Percentiles rank a stretch among this genome's conserved stretches.
phyloP scores from a whole-genome alignment of 2,888 invertebrate genomes.

The Spialia ferax region DNA sequence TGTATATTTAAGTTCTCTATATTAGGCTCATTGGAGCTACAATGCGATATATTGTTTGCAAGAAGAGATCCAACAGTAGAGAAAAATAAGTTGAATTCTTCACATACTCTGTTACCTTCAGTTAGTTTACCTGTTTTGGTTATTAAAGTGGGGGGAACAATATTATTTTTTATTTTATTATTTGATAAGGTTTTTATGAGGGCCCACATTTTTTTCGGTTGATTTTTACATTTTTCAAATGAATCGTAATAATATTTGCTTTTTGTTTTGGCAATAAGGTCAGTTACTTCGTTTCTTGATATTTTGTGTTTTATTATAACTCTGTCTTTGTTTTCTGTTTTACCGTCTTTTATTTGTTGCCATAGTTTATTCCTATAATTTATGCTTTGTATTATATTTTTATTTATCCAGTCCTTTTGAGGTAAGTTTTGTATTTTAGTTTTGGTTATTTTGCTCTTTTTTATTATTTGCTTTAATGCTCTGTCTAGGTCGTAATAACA shows the following conservation, averaged over 20 bases:
- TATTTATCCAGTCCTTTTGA: slow-evolving; percentile 7
- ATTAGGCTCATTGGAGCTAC: not conserved
- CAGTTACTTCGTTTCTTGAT: slow-evolving; percentile 10
- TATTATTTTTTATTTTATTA: slow-evolving; percentile 10
- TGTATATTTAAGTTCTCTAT: not conserved
- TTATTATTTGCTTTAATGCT: not conserved
- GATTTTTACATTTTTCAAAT: slow-evolving; percentile 7
- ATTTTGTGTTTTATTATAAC: not conserved
- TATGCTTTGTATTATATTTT: not conserved
- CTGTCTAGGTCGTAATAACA: not conserved
- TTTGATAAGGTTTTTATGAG: not conserved
- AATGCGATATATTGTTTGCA: not conserved
- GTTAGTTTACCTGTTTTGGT: not conserved
- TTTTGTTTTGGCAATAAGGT: slow-evolving; percentile 4
- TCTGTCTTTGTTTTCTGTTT: not conserved
- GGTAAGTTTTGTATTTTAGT: slow-evolving; percentile 11
- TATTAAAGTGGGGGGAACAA: not conserved
- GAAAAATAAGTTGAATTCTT: not conserved
- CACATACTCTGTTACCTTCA: not conserved
- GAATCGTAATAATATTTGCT: not conserved
- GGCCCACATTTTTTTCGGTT: slow-evolving; percentile 12
- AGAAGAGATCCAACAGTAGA: not conserved
- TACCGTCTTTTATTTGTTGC: not conserved
- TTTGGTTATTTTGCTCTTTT: not conserved
- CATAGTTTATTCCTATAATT: slow-evolving; percentile 5